Percentiles rank a stretch among this genome's conserved stretches.
phyloP scores from a whole-genome alignment of 2,888 invertebrate species.

The Acronicta alni region DNA sequence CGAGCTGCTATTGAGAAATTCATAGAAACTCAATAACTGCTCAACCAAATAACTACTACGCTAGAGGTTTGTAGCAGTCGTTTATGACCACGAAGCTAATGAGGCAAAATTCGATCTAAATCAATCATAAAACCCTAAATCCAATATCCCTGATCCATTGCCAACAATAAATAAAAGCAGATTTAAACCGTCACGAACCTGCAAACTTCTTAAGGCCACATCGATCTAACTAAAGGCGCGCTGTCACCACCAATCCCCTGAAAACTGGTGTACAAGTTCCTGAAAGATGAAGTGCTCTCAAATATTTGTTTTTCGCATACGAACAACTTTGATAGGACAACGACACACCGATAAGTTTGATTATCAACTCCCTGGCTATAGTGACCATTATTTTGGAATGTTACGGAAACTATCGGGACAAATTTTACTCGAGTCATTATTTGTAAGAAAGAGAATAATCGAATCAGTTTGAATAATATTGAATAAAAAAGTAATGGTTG shows the following conservation, averaged over 20 bases:
- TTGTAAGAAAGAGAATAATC: no score
- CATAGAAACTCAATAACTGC: no score
- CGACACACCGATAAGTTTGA: conserved; percentile 42
- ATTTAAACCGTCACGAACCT: background rate
- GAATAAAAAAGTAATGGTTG: no score
- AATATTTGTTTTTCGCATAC: conserved; percentile 56
- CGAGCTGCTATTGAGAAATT: no score
- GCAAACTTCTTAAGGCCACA: conserved; percentile 1
- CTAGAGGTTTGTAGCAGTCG: no score
- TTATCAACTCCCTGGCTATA: conserved; percentile 22
- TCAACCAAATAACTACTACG: no score
- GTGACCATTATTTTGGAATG: conserved; percentile 24
- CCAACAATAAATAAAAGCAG: conserved; percentile 7
- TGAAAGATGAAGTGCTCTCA: conserved; percentile 54
- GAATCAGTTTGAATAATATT: no score
- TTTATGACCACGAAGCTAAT: no score
- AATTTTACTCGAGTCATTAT: background rate
- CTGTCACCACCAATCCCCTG: conserved; percentile 30
- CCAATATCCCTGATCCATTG: background rate
- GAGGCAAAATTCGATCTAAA: no score
- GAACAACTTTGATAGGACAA: conserved; percentile 48
- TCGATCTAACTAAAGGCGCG: conserved; percentile 12
- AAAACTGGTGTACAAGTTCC: conserved; percentile 52
- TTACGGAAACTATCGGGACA: background rate
- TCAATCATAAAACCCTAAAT: no score